Evolutionary conservation across 1,140 invertebrate species (phyloP).

Genomic region (Bombyx mori): ASM3026992v2 NC_085110.1:5883001-5883500

Average conservation of each 20-base stretch:
- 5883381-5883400: constrained; percentile 1
- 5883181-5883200: constrained; percentile 29
- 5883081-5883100: no score
- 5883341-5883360: constrained; percentile 32
- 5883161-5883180: constrained; percentile 34
- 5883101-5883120: no score
- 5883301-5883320: constrained; percentile 18
- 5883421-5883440: no score
- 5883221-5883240: constrained; percentile 26
- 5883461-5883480: no score
- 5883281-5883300: constrained; percentile 2
- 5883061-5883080: no score
- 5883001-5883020: no score
- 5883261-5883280: constrained; percentile 7
- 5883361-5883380: constrained; percentile 27
- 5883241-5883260: constrained; percentile 35
- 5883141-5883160: constrained; percentile 24
- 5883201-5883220: constrained; percentile 36
- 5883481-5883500: no score
- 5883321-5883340: constrained; percentile 41
- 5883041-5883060: no score
- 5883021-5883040: no score
- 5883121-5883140: constrained; percentile 16
- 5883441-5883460: no score
- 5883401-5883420: background rate